Percentiles rank a stretch among this genome's conserved stretches.
These are phyloP conservation scores for Galendromus occidentalis DNA, from an alignment of 1,140 invertebrate species.

Conservation along the genomic window DNA sequence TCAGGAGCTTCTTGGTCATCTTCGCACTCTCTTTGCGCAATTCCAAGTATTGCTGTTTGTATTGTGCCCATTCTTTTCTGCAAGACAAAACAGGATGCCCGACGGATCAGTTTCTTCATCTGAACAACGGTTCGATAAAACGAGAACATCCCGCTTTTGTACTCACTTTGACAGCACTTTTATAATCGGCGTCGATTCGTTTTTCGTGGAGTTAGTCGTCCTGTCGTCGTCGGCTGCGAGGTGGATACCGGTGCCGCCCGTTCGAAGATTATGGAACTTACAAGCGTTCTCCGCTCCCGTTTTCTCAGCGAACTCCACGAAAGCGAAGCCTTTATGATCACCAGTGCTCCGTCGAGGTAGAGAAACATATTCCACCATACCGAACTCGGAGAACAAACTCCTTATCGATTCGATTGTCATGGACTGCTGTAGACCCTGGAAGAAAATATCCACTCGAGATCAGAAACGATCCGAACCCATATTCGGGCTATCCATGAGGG, in stretches of 20 bases:
- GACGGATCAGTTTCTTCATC: background rate
- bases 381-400: background rate
- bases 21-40: background rate
- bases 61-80: background rate
- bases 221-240: no score
- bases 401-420: background rate
- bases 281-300: background rate
- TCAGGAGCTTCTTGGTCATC: background rate
- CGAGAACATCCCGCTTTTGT: background rate
- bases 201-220: no score
- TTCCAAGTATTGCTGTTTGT: background rate
- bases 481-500: no score
- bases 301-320: background rate
- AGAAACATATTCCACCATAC: background rate
- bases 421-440: background rate
- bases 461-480: no score
- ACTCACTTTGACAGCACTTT: conserved; percentile 7
- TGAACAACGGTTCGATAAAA: background rate
- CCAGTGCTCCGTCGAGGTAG: background rate
- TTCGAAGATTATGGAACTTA: background rate
- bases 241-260: background rate
- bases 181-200: background rate
- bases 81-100: background rate
- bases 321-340: background rate
- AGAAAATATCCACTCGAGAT: background rate